Conservation (phyloP, 2,888 invertebrate genomes). For the Pollenia labialis region DNA sequence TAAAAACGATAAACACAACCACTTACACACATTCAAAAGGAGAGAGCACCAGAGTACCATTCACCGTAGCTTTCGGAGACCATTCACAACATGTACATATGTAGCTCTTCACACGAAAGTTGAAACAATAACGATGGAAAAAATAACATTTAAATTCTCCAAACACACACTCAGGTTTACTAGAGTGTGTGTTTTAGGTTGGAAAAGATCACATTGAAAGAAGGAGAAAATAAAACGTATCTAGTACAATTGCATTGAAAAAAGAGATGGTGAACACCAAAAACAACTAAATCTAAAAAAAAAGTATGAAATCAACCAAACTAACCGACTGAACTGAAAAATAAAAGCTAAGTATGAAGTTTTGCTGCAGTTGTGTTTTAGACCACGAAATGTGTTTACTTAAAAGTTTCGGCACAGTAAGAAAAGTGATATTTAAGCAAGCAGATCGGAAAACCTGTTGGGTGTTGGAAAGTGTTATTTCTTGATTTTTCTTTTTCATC, state of each 20-base stretch:
- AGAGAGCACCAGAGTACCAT: conserved; percentile 55
- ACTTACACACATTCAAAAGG: neutral
- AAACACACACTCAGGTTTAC: conserved; percentile 51
- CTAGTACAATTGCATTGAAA: conserved; percentile 73
- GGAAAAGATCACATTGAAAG: conserved; percentile 70
- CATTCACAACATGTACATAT: conserved; percentile 10
- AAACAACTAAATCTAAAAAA: conserved; percentile 39
- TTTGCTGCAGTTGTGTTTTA: conserved; percentile 73
- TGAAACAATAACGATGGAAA: conserved; percentile 69
- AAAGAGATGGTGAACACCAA: conserved; percentile 67
- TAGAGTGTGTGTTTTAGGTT: conserved; percentile 61
- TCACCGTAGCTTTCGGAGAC: conserved; percentile 62
- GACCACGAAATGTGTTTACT: conserved; percentile 74
- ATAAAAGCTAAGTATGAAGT: conserved; percentile 73
- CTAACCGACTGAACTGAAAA: conserved; percentile 63
- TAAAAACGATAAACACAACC: conserved; percentile 21
- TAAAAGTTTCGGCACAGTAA: conserved; percentile 74
- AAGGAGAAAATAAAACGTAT: conserved; percentile 73
- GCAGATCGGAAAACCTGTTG: conserved; percentile 73
- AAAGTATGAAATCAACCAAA: conserved; percentile 59
- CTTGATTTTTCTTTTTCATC: conserved; percentile 50
- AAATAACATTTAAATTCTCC: conserved; percentile 68
- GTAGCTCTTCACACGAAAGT: conserved; percentile 67
- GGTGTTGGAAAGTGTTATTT: conserved; percentile 74
- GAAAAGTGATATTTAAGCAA: conserved; percentile 74